phyloP scores from a whole-genome alignment of 2,888 invertebrate genomes.

The Xiphydria camelus region DNA sequence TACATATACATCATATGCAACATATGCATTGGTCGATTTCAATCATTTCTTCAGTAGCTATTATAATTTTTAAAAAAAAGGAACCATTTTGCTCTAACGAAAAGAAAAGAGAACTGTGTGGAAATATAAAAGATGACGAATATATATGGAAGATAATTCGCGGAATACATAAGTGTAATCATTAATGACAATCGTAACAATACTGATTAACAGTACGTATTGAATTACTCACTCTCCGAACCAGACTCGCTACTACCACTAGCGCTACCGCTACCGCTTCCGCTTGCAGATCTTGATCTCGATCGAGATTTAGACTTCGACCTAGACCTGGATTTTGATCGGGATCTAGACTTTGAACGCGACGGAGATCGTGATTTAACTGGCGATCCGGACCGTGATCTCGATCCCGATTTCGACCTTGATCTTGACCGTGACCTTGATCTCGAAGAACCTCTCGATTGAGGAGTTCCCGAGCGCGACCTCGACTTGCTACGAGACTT shows the following conservation, averaged over 20 bases:
- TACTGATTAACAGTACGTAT: too few relatives aligned
- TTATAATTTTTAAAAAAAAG: too few relatives aligned
- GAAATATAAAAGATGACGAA: too few relatives aligned
- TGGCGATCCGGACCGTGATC: constrained; percentile 44
- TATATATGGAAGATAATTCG: too few relatives aligned
- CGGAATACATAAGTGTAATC: too few relatives aligned
- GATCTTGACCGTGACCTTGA: constrained; percentile 42
- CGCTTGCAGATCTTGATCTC: constrained; percentile 27
- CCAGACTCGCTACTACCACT: constrained; percentile 48
- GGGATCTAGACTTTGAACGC: constrained; percentile 38
- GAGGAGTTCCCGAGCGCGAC: constrained; percentile 27
- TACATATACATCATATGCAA: too few relatives aligned
- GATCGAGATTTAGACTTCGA: constrained; percentile 34
- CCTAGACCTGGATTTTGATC: constrained; percentile 41
- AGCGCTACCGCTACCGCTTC: constrained; percentile 42
- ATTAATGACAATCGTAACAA: too few relatives aligned
- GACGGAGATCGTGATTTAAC: constrained; percentile 36
- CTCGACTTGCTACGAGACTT: constrained; percentile 19
- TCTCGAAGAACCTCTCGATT: constrained; percentile 28
- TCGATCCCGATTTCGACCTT: constrained; percentile 36
- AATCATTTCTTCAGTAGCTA: too few relatives aligned
- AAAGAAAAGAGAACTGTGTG: too few relatives aligned
- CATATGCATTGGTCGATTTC: too few relatives aligned
- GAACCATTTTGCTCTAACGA: too few relatives aligned
- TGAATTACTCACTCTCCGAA: constrained; percentile 45